phyloP scores from a whole-genome alignment of 1,140 invertebrate species.

The Papilio glaucus region DNA sequence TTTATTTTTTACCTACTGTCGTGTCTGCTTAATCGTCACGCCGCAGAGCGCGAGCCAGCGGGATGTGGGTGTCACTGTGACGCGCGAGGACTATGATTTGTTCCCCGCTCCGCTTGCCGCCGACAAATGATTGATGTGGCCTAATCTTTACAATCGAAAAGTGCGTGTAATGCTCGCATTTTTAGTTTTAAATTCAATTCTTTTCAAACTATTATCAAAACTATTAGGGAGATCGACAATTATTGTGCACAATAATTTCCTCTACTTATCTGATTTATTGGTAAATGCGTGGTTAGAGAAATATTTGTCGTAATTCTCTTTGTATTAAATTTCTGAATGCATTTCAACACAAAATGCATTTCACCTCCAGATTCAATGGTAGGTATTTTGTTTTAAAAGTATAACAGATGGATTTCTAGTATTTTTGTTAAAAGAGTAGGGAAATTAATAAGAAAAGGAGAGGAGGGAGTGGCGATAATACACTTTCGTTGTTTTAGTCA shows the following conservation, averaged over 20 bases:
- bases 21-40: slow-evolving; percentile 36
- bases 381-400: no score
- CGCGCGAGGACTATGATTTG: slow-evolving; percentile 76
- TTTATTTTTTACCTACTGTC: slow-evolving; percentile 35
- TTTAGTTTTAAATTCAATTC: slow-evolving; percentile 51
- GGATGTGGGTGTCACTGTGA: slow-evolving; percentile 76
- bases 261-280: slow-evolving; percentile 15
- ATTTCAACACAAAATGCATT: no score
- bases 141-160: slow-evolving; percentile 69
- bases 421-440: no score
- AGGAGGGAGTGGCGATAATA: no score
- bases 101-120: slow-evolving; percentile 68
- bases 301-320: no score
- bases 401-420: no score
- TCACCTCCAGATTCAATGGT: no score
- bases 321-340: no score
- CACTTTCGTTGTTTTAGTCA: no score
- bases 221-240: slow-evolving; percentile 23
- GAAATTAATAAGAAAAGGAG: no score
- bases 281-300: neutral
- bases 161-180: slow-evolving; percentile 63
- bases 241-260: slow-evolving; percentile 28
- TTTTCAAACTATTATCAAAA: slow-evolving; percentile 41
- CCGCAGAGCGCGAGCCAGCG: slow-evolving; percentile 40
- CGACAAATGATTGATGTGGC: slow-evolving; percentile 66